Evolutionary conservation across 1,140 invertebrate genomes (phyloP), one percentile per base, ranked within the genome.

Genomic region (Metaphire vulgaris): DNA sequence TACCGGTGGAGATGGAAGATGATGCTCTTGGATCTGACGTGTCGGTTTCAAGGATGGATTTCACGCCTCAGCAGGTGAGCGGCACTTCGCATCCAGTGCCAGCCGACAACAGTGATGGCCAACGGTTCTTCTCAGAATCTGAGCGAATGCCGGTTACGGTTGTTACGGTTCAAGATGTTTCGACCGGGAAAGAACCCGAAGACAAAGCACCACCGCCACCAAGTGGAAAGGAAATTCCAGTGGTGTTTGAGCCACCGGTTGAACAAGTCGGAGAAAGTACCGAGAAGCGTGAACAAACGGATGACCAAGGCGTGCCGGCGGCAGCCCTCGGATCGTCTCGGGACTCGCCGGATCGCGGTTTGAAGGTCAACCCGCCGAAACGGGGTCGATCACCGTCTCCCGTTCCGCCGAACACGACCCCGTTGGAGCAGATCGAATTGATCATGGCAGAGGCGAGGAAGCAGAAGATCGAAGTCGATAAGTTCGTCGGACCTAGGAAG

Each of bases 361-460:
- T 68, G 2, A 28, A 21, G n/a, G 41, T 21, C 2, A 15, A 29
- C 12, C n/a, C 15, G 14, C n/a, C 80, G 84, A 78, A 78, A 81
- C 76, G 41, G 33, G 56, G 69, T 21, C 74, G 32, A 67, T 56
- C 74, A 74, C 70, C 79, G 31, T 78, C 80, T 70, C 80, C 79
- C 0, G 69, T 79, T 26, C 80, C 88, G 26, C 69, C 89, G 0
- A 89, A 90, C 56, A 90, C 92, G 83, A 90, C 92, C 16, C 75
- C 81, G 1, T 88, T 95, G 73, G 90, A 91, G 73, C 90, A 90
- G 83, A 94, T 96, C 31, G 90, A 92, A 77, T 86, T 88, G 32
- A 92, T 96, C 68, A 90, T 93, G 82, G 89, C 90, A 28, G 93
- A 95, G 80, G 92, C 95, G 0, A 89, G 92, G 32, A 89, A 91